Percentiles rank a stretch among this genome's conserved stretches.
Evolutionary conservation across 1,140 invertebrate species (phyloP).

Genomic region (Uloborus diversus): DNA sequence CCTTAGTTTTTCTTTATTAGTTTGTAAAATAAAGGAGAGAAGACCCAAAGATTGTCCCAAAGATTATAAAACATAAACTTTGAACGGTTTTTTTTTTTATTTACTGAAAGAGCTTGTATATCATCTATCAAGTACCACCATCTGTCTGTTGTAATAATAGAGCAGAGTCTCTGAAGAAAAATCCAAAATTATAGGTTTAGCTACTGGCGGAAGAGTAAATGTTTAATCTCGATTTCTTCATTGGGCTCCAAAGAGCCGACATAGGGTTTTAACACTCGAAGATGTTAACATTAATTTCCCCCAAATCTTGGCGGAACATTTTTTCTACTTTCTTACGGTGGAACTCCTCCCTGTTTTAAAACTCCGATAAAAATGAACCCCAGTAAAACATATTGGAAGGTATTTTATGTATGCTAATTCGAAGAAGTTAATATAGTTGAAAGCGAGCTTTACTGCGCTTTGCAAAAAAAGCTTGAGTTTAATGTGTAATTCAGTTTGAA

Average conservation of each 20-base stretch:
- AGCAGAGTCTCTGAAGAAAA: not conserved
- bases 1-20: not conserved
- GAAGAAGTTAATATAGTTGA: slow-evolving; percentile 24
- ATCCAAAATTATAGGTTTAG: slow-evolving; percentile 45
- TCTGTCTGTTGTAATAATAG: slow-evolving; percentile 46
- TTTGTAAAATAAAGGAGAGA: no score
- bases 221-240: slow-evolving; percentile 15
- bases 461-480: not conserved
- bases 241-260: slow-evolving; percentile 5
- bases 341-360: slow-evolving; percentile 7
- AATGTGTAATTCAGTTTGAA: slow-evolving; percentile 21
- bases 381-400: slow-evolving; percentile 22
- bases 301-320: slow-evolving; percentile 23
- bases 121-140: slow-evolving; percentile 46
- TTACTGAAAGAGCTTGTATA: slow-evolving; percentile 3
- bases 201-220: slow-evolving; percentile 33
- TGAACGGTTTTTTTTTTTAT: no score
- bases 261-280: not conserved
- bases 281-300: slow-evolving; percentile 44
- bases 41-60: no score
- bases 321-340: slow-evolving; percentile 3
- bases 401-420: slow-evolving; percentile 51
- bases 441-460: not conserved
- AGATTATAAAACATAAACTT: no score
- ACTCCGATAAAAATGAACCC: slow-evolving; percentile 32